Evolutionary conservation across 2,113 vertebrate species (phyloP), one percentile per base, ranked within the genome.

Genomic region (Eurystomus gularis): DNA sequence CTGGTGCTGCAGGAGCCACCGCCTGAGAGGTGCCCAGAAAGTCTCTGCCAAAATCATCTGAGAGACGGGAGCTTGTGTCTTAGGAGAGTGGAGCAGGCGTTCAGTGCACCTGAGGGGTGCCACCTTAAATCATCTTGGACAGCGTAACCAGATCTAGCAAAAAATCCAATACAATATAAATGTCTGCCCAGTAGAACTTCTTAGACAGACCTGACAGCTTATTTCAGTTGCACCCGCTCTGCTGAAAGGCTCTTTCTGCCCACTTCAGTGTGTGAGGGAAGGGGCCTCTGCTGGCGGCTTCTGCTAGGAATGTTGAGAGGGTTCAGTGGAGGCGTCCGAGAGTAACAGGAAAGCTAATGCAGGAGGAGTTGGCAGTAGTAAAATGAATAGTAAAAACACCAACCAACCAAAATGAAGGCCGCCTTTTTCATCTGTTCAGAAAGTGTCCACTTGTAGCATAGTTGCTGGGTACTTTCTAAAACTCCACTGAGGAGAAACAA

Each of bases 141-240:
- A 57, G 3, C 76, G 54, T 35, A 10, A 48, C 13, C 13, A 25
- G 8, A 3, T 4, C 1, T 17, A 29, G 29, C 40, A 7, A 15
- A 28, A 25, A 23, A 51, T 21, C 5, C 0, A 0, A 48, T 7
- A 6, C 11, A 7, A 2, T 17, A 8, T 4, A 13, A 11, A 29
- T 18, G 18, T 10, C 52, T 40, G 3, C 13, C 10, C 17, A 5
- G 28, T 10, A 66, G 17, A 51, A 29, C 37, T 20, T 26, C 19
- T 26, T 12, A 3, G 2, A 6, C 2, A 6, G 10, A 37, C 3
- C 40, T 26, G 46, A 11, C 28, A 5, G 10, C 33, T 65, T 20
- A 0, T 21, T 31, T 28, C 51, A 7, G 70, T 5, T 29, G 68
- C 17, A 8, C 16, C 61, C 5, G 0, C 31, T 60, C 33, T 76